Conservation (phyloP, 2,113 vertebrate species). For the Thalassarche chlororhynchos region DNA sequence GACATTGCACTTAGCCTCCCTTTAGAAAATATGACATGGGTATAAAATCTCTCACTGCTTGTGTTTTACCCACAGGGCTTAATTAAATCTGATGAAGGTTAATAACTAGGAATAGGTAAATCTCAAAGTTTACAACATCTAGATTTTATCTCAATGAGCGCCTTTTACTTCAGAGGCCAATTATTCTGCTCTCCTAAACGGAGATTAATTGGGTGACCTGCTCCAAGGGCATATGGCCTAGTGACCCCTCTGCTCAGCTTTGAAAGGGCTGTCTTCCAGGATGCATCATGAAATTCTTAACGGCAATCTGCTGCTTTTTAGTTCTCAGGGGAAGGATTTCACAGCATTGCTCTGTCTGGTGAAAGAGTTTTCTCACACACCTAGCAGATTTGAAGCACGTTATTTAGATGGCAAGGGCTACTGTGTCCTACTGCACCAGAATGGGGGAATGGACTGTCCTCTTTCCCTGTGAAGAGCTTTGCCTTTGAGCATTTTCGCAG, state of each 20-base stretch:
- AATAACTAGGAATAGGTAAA: slow-evolving; percentile 17
- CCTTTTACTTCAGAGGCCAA: not conserved
- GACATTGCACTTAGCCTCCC: not conserved
- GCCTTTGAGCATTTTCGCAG: not conserved
- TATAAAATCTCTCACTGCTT: not conserved
- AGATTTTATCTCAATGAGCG: not conserved
- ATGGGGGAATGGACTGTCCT: not conserved
- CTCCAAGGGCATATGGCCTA: not conserved
- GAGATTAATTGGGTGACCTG: not conserved
- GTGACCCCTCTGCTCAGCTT: not conserved
- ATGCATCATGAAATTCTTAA: not conserved
- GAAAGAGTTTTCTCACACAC: not conserved
- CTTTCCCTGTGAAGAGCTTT: not conserved
- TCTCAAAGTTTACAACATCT: not conserved
- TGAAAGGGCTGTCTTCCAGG: not conserved
- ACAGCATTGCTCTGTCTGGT: not conserved
- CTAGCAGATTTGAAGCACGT: not conserved
- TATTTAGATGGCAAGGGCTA: not conserved
- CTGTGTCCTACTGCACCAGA: not conserved
- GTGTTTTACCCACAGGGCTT: not conserved
- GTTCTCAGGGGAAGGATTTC: not conserved
- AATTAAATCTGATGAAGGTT: slow-evolving; percentile 27
- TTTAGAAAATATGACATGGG: not conserved
- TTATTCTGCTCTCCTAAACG: not conserved
- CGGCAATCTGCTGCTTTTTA: not conserved